Evolutionary conservation across 2,797 vertebrate species (phyloP).

Genomic region (Manis pentadactyla): DNA sequence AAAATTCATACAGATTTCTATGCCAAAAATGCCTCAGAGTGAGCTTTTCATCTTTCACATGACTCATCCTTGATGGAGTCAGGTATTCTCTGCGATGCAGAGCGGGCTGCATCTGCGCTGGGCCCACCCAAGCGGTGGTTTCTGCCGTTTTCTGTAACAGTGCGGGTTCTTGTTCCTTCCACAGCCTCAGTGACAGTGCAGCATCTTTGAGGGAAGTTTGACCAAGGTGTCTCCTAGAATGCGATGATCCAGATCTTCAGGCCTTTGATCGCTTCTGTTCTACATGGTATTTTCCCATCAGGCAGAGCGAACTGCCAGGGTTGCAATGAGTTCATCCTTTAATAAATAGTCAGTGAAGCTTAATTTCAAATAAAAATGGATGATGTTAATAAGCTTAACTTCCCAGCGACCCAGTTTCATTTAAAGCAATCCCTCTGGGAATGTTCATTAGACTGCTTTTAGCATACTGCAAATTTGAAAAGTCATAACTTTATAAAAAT

Average conservation of each 20-base stretch:
- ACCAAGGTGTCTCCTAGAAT: neutral
- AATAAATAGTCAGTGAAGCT: conserved; percentile 57
- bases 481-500: conserved; percentile 25
- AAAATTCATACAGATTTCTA: neutral
- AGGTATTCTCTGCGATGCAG: conserved; percentile 72
- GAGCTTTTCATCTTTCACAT: conserved; percentile 51
- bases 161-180: conserved; percentile 29
- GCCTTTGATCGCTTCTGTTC: conserved; percentile 63
- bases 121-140: neutral
- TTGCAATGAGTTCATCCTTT: conserved; percentile 76
- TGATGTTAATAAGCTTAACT: conserved; percentile 79
- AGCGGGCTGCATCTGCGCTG: conserved; percentile 64
- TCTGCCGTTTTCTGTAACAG: neutral
- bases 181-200: conserved; percentile 39
- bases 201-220: neutral
- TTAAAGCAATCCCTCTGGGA: conserved; percentile 54
- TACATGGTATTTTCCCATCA: conserved; percentile 61
- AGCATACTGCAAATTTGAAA: neutral
- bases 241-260: neutral
- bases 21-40: neutral
- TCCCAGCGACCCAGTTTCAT: conserved; percentile 69
- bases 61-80: conserved; percentile 59
- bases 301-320: conserved; percentile 50
- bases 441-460: conserved; percentile 48
- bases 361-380: conserved; percentile 80